phyloP scores from a whole-genome alignment of 2,797 vertebrate species.

The Morus bassanus region DNA sequence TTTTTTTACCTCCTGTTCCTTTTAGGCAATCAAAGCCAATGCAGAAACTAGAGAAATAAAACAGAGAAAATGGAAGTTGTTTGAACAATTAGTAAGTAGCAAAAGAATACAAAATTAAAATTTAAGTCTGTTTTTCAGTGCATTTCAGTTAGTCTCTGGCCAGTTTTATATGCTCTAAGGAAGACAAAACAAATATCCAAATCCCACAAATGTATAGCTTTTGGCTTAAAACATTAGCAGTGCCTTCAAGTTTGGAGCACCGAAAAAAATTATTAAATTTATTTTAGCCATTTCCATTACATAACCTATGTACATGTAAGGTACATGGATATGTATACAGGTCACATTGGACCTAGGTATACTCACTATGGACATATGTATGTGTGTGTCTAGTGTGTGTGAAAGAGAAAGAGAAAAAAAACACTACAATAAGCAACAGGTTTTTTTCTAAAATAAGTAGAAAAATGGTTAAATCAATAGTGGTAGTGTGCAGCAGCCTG shows the following conservation, averaged over 20 bases:
- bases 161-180: neutral
- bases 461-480: neutral
- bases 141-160: neutral
- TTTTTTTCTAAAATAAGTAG: neutral
- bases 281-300: neutral
- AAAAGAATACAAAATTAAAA: neutral
- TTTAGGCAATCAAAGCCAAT: neutral
- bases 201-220: neutral
- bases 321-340: neutral
- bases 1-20: neutral
- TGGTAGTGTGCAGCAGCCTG: neutral
- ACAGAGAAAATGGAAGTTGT: neutral
- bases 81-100: neutral
- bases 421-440: neutral
- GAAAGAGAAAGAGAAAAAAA: neutral
- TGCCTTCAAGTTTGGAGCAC: neutral
- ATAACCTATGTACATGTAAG: neutral
- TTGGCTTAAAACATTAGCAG: neutral
- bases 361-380: rapidly evolving
- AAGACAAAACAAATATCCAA: neutral
- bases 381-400: too few species aligned
- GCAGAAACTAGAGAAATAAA: neutral
- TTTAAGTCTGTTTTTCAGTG: neutral
- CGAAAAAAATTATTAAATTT: neutral
- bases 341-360: neutral